A percentile compares a stretch with the other conserved stretches of the same genome.
Conservation (phyloP, 2,888 invertebrate species). For the Tuta absoluta region DNA sequence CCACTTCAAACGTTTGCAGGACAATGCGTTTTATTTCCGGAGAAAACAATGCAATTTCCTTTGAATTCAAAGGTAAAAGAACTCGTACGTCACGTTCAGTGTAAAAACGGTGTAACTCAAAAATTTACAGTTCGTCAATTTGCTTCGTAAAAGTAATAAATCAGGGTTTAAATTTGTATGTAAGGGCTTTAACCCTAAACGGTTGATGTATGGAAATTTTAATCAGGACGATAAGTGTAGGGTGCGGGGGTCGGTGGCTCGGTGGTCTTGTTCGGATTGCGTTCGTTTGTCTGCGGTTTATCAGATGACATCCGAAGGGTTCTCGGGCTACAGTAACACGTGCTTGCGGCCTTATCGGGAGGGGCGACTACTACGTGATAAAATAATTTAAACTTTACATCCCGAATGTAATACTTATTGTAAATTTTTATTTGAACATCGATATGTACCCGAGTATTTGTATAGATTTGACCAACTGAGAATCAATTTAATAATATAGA, state of each 20-base stretch:
- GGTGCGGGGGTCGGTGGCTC: constrained; percentile 40
- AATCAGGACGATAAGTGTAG: constrained; percentile 57
- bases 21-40: constrained; percentile 38
- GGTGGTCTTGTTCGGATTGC: constrained; percentile 41
- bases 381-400: constrained; percentile 40
- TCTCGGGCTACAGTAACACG: constrained; percentile 51
- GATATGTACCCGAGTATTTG: too few relatives aligned
- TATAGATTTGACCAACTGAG: too few relatives aligned
- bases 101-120: constrained; percentile 33
- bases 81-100: constrained; percentile 20
- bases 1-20: constrained; percentile 32
- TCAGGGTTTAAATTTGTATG: constrained; percentile 29
- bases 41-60: constrained; percentile 34
- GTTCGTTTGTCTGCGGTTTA: constrained; percentile 48
- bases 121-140: constrained; percentile 18
- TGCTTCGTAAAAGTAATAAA: constrained; percentile 5
- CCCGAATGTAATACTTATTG: too few relatives aligned
- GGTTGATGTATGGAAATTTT: constrained; percentile 55
- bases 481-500: too few relatives aligned
- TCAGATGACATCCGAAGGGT: constrained; percentile 50
- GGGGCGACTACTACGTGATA: constrained; percentile 40
- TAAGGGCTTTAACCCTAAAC: constrained; percentile 46
- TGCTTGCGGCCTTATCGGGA: constrained; percentile 50
- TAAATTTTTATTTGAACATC: too few relatives aligned
- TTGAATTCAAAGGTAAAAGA: constrained; percentile 29